Evolutionary conservation across 2,113 vertebrate genomes (phyloP), one percentile per base, ranked within the genome.

Genomic region (Corynorhinus townsendii): DNA sequence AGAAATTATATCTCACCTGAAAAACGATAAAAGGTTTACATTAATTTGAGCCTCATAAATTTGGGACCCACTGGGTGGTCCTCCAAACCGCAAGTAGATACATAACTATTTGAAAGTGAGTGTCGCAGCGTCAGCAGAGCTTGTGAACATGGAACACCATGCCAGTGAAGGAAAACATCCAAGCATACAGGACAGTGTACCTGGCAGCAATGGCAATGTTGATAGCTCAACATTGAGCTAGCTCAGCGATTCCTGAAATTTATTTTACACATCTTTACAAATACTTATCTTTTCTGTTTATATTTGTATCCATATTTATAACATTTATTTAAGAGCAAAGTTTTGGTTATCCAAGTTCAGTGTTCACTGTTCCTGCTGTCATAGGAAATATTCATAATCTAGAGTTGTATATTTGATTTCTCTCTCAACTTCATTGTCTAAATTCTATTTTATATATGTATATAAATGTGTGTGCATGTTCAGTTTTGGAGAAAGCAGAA

Each of bases 81-180:
- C 8, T 77, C 6, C n/a, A 90, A 80, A 49, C 3, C 45, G 28
- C 43, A 76, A 64, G 4, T 9, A 66, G 28, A 35, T 12, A 22
- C 1, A 35, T 86, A 16, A 33, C 54, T 54, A 30, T 54, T 71
- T 86, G 33, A 72, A 86, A 72, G n/a, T 43, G 14, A 86, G 5
- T 71, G 6, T 59, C 3, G 6, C 38, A 28, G 0, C 26, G 17
- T 14, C n/a, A 11, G 12, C 43, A 33, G 4, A 20, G 11, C 9
- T 72, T 47, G 5, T 24, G 26, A 35, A 49, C 7, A 64, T 54
- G 24, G 92, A 54, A 81, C 30, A 82, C 49, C 88, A 83, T 77
- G 12, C 2, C 15, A 62, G 7, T 59, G 71, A 6, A 49, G 22
- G 33, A 76, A 72, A 75, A 40, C 14, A 56, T 80, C 20, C 47